A percentile compares a stretch with the other conserved stretches of the same genome.
phyloP scores from a whole-genome alignment of 2,797 vertebrate genomes.

The Hapalemur alaotrensis region DNA sequence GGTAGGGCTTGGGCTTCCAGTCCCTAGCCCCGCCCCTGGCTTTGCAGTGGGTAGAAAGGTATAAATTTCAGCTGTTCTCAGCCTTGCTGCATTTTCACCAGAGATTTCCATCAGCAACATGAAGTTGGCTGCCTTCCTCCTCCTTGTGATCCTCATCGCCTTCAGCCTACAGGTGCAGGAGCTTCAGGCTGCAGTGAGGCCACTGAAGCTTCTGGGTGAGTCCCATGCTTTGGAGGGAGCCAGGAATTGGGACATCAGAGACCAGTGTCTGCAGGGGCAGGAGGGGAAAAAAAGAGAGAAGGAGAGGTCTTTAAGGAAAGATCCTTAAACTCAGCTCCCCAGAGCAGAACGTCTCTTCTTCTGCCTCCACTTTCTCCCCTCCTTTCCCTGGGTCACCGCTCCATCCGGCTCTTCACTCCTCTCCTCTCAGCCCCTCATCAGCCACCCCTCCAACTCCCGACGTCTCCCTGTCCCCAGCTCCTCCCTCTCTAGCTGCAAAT shows the following conservation, averaged over 20 bases:
- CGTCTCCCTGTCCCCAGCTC: not conserved
- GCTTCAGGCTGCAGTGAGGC: slow-evolving; percentile 5
- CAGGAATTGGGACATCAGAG: not conserved
- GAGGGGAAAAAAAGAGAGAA: not conserved
- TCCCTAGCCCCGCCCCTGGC: not conserved
- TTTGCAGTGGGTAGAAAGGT: not conserved
- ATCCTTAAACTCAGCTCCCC: not conserved
- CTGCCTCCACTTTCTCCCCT: not conserved
- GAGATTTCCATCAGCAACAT: slow-evolving; percentile 31
- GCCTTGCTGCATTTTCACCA: not conserved
- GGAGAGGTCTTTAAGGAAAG: not conserved
- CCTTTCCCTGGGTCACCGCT: not conserved
- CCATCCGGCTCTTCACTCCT: not conserved
- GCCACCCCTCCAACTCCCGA: not conserved
- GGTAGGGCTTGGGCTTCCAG: not conserved
- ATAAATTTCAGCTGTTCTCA: slow-evolving; percentile 13
- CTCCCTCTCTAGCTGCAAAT: not conserved
- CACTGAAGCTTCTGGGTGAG: not conserved
- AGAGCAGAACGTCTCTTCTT: not conserved
- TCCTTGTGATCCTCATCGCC: slow-evolving; percentile 29
- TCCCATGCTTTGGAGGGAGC: not conserved
- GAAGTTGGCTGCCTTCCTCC: slow-evolving; percentile 55
- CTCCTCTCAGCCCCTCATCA: not conserved
- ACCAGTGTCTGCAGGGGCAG: no score
- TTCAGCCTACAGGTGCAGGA: slow-evolving; percentile 51